Evolutionary conservation across 2,113 vertebrate genomes (phyloP).

Genomic region (Nothocercus julius): DNA sequence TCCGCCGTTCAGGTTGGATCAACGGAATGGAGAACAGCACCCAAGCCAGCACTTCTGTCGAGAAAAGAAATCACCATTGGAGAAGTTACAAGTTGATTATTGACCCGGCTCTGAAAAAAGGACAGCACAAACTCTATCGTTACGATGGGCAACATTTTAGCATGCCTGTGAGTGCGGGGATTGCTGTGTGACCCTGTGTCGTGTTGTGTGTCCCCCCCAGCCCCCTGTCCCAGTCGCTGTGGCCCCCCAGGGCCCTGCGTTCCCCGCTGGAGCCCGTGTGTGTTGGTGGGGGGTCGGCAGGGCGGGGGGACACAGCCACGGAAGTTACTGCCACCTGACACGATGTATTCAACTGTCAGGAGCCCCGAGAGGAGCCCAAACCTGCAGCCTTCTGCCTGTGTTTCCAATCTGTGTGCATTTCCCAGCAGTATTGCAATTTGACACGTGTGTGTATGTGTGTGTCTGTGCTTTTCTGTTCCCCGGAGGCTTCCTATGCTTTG

Average conservation of each 20-base stretch:
- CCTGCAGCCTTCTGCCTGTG: conserved; percentile 47
- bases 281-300: background rate
- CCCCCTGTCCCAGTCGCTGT: background rate
- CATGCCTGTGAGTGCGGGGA: conserved; percentile 87
- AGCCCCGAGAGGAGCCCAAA: conserved; percentile 4
- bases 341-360: conserved; percentile 67
- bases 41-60: conserved; percentile 90
- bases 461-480: conserved; percentile 3
- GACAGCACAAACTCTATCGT: conserved; percentile 96
- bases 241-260: background rate
- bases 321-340: conserved; percentile 68
- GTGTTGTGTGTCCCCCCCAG: background rate
- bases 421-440: conserved; percentile 69
- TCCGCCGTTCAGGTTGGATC: conserved; percentile 86
- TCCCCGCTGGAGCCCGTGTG: background rate
- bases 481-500: conserved; percentile 13
- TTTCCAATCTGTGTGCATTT: conserved; percentile 67
- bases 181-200: background rate
- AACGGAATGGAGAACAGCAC: conserved; percentile 97
- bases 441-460: conserved; percentile 61
- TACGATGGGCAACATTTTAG: conserved; percentile 97
- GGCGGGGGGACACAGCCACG: background rate
- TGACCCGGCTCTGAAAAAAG: conserved; percentile 97
- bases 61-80: conserved; percentile 98
- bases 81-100: conserved; percentile 99